Base-by-base conservation (phyloP, 2,888 invertebrate species). In the Synanthedon vespiformis region DNA sequence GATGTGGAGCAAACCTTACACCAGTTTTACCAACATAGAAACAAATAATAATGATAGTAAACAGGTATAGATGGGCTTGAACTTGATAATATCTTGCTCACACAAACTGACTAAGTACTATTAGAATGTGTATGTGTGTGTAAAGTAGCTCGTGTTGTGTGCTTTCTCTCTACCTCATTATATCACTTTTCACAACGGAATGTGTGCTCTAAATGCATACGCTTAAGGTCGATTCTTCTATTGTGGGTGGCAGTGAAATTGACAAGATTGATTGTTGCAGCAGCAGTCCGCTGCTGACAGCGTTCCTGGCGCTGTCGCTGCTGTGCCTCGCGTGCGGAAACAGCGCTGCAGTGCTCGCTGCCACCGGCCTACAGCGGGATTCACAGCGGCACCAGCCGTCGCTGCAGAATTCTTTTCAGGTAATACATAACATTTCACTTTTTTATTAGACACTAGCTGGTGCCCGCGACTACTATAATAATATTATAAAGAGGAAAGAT, bases 261-360 rank as follows among this genome's bases (percentile, higher is more conserved):
- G n/a, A 44, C 14, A 13, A 13, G 6, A 13, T 44, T 44, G 44
- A 14, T 44, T 44, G 44, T 48, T 22, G 16, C 57, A 55, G 62
- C 59, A 77, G 80, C 58, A 74, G 83, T 53, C 76, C 80, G 1
- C 67, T 87, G 57, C 80, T 89, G 62, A 91, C 91, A 8, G 89
- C 90, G 49, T 92, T 91, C 76, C 74, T 92, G 68, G 92, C 91
- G 27, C 75, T 92, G 60, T 91, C 91, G 57, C 74, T 91, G 72
- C 77, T 90, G 57, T 80, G 90, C 67, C 70, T 91, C 61, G 89
- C 91, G 51, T 80, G 90, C 64, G 85, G 91, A 54, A 85, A 92
- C 82, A 77, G 90, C 63, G 84, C 91, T 40, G 80, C 91, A 53
- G 83, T 91, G 59, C 74, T 92, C 59, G 85, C 91, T 48, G 87